Percentiles rank a stretch among this genome's conserved stretches.
phyloP scores from a whole-genome alignment of 2,888 invertebrate genomes.

The Exephanes ischioxanthus region DNA sequence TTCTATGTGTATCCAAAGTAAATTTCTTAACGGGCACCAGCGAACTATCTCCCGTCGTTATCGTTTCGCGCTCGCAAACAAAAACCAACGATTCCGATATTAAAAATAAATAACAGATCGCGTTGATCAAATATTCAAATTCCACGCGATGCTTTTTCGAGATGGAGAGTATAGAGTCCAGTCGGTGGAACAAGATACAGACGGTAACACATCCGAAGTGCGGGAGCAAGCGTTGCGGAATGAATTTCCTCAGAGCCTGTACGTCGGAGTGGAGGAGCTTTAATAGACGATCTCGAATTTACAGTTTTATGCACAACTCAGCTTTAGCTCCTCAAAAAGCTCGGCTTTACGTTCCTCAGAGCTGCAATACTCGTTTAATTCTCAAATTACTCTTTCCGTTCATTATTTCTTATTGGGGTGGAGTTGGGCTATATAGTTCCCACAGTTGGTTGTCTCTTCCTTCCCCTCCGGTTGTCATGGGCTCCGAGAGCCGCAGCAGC shows the following conservation, averaged over 20 bases:
- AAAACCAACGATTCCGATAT: not conserved
- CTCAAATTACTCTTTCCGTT: slow-evolving; percentile 66
- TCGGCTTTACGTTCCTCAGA: not conserved
- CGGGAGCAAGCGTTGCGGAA: not conserved
- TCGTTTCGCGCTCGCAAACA: not conserved
- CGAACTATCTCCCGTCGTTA: not conserved
- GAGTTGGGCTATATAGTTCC: slow-evolving; percentile 53
- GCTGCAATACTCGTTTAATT: slow-evolving; percentile 38
- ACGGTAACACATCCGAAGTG: slow-evolving; percentile 28
- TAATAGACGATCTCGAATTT: not conserved
- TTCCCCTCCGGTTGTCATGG: slow-evolving; percentile 18
- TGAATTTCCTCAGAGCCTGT: not conserved
- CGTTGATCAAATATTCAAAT: not conserved
- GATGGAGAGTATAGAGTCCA: not conserved
- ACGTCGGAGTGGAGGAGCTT: not conserved
- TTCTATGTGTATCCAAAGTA: too few relatives aligned
- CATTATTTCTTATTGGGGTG: slow-evolving; percentile 64
- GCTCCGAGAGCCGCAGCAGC: not conserved
- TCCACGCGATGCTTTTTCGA: not conserved
- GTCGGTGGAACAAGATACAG: not conserved
- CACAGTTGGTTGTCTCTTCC: slow-evolving; percentile 35
- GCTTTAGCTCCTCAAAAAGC: not conserved
- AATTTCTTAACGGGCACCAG: not conserved
- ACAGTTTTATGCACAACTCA: not conserved
- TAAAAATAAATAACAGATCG: too few relatives aligned